Evolutionary conservation across 2,113 vertebrate species (phyloP).

Genomic region (Phylloscopus trochilus): DNA sequence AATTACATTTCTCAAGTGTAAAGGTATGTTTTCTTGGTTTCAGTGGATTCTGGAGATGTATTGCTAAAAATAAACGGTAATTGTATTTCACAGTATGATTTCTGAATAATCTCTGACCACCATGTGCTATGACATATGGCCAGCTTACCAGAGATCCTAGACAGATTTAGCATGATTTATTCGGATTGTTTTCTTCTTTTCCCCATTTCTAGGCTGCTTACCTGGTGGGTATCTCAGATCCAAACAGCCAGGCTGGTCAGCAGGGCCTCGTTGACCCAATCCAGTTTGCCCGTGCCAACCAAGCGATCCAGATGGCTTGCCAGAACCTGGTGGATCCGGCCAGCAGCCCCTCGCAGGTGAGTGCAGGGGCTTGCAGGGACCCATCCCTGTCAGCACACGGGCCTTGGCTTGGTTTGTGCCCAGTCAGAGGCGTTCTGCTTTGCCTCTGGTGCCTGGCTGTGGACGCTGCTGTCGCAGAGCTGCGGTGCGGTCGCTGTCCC

Average conservation of each 20-base stretch:
- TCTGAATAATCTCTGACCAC: neutral
- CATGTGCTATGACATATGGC: neutral
- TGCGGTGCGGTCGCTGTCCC: neutral
- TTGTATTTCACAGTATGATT: neutral
- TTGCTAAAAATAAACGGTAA: neutral
- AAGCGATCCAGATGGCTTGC: slow-evolving; percentile 98
- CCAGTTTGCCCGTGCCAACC: slow-evolving; percentile 95
- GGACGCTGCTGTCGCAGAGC: accelerated
- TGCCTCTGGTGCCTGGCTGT: neutral
- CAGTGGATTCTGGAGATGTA: neutral
- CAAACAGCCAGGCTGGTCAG: slow-evolving; percentile 96
- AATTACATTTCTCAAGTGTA: neutral
- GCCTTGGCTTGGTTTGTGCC: accelerated
- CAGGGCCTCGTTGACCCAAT: slow-evolving; percentile 97
- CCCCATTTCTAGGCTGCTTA: slow-evolving; percentile 85
- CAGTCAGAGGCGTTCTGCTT: neutral
- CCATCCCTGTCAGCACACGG: accelerated
- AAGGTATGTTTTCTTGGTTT: neutral
- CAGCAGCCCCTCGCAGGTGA: slow-evolving; percentile 96
- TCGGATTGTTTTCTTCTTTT: neutral
- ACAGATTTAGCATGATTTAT: neutral
- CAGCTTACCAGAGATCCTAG: neutral
- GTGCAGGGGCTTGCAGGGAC: neutral
- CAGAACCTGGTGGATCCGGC: slow-evolving; percentile 95
- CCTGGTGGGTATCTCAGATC: slow-evolving; percentile 96